A percentile compares a stretch with the other conserved stretches of the same genome.
phyloP scores from a whole-genome alignment of 2,888 invertebrate genomes.

The Petrolisthes cinctipes region DNA sequence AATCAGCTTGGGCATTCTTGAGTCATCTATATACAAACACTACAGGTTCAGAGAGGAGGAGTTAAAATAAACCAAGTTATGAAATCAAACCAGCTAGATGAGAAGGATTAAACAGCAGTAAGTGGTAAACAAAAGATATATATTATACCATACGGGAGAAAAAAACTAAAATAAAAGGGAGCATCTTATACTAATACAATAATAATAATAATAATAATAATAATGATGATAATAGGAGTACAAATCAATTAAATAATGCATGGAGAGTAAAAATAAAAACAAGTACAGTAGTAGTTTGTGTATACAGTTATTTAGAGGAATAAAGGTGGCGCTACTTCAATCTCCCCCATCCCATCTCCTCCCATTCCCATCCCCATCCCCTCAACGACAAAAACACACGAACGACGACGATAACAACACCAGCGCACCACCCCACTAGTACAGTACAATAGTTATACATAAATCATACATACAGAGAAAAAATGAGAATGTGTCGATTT shows the following conservation, averaged over 20 bases:
- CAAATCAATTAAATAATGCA: neutral
- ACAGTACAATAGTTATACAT: no score
- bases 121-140: no score
- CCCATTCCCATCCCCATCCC: neutral
- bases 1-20: neutral
- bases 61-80: neutral
- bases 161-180: neutral
- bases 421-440: neutral
- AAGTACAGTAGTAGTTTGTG: no score
- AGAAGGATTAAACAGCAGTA: no score
- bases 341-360: no score
- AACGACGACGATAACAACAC: neutral
- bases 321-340: neutral
- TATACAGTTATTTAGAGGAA: neutral
- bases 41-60: neutral
- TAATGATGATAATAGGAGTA: neutral
- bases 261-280: neutral
- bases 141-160: no score
- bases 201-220: slow-evolving; percentile 2
- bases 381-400: neutral
- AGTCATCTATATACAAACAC: slow-evolving; percentile 9
- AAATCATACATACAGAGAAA: no score
- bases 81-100: no score
- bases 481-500: no score
- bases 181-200: neutral